Percentiles rank a stretch among this genome's conserved stretches.
Conservation (phyloP, 2,888 invertebrate genomes). For the Eulithis prunata region DNA sequence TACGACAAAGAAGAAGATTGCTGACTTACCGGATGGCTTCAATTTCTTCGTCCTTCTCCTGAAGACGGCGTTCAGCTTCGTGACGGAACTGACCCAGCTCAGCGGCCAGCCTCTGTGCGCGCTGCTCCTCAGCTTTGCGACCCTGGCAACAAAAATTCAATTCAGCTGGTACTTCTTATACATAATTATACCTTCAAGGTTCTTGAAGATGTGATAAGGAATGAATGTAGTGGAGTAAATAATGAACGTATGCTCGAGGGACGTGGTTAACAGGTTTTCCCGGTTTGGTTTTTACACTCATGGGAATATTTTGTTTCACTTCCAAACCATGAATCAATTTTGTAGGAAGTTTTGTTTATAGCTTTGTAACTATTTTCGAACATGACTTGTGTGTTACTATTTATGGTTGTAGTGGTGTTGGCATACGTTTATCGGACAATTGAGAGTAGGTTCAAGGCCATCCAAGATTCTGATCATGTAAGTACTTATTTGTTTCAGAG, state of each 20-base stretch:
- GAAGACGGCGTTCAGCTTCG: constrained; percentile 98
- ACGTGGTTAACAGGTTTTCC: too few species aligned
- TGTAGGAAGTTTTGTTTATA: not conserved
- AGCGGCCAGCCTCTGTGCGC: constrained; percentile 95
- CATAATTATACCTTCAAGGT: not conserved
- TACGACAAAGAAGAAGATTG: not conserved
- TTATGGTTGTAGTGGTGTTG: not conserved
- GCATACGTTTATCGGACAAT: not conserved
- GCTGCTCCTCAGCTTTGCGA: constrained; percentile 98
- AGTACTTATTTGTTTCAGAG: not conserved
- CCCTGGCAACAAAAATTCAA: constrained; percentile 82
- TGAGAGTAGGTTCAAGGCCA: constrained; percentile 1
- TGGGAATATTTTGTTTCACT: too few species aligned
- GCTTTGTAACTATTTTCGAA: not conserved
- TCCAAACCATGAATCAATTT: not conserved
- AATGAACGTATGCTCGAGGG: too few species aligned
- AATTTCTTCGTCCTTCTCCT: constrained; percentile 99
- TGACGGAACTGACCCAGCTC: constrained; percentile 97
- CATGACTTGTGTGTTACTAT: not conserved
- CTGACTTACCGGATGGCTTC: constrained; percentile 96
- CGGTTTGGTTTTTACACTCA: not conserved
- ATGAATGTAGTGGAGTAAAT: too few species aligned
- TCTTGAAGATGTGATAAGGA: too few species aligned
- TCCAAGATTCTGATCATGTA: not conserved
- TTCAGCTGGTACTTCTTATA: too few species aligned